Conservation (phyloP, 2,888 invertebrate genomes). For the Ethmia dodecea region DNA sequence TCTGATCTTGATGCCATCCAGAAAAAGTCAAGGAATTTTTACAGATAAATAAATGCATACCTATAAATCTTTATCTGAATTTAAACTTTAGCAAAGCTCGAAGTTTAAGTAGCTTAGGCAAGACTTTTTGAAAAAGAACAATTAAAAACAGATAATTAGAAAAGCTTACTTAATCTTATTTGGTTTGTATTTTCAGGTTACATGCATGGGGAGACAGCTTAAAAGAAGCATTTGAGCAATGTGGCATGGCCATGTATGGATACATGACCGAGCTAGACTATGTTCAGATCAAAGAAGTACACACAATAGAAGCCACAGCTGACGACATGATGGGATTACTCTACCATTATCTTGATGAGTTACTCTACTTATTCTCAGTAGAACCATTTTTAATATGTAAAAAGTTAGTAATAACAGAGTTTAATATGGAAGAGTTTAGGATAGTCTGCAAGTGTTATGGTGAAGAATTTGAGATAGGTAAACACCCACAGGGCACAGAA, state of each 20-base stretch:
- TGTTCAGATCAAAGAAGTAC: slow-evolving; percentile 87
- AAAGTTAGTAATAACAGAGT: slow-evolving; percentile 92
- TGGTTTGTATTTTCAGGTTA: slow-evolving; percentile 75
- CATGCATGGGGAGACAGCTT: slow-evolving; percentile 95
- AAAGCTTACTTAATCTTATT: neutral
- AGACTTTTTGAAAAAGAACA: too few species aligned
- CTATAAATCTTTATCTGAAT: too few species aligned
- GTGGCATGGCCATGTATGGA: slow-evolving; percentile 96
- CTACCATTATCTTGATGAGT: slow-evolving; percentile 96
- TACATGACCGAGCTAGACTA: slow-evolving; percentile 96
- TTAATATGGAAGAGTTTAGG: slow-evolving; percentile 88
- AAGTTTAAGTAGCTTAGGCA: too few species aligned
- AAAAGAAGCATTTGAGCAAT: slow-evolving; percentile 95
- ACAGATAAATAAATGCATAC: too few species aligned
- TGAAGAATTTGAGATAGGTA: slow-evolving; percentile 94
- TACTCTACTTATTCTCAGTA: slow-evolving; percentile 93
- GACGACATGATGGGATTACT: slow-evolving; percentile 93
- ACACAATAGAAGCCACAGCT: slow-evolving; percentile 91
- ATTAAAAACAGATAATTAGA: too few species aligned
- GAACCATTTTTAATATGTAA: slow-evolving; percentile 93
- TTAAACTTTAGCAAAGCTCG: too few species aligned
- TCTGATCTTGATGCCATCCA: too few species aligned
- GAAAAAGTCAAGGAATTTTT: too few species aligned
- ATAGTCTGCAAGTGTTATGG: slow-evolving; percentile 91
- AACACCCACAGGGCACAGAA: slow-evolving; percentile 98